Evolutionary conservation across 2,797 vertebrate species (phyloP).

Genomic region (Poliocrania exsul): DNA sequence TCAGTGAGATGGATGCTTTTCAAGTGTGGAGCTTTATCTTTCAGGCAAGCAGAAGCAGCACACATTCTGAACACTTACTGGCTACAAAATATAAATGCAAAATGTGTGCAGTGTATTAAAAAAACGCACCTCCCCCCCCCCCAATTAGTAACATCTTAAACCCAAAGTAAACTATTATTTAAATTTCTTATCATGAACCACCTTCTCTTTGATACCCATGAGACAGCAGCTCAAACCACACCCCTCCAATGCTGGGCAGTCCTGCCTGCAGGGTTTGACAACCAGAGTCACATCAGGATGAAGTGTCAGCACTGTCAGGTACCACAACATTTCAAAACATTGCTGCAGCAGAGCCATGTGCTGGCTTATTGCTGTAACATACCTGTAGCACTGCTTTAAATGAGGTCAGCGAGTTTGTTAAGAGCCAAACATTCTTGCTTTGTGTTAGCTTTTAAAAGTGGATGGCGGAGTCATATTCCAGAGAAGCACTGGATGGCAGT

Average conservation of each 20-base stretch:
- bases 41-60: not conserved
- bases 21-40: not conserved
- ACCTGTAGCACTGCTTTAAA: not conserved
- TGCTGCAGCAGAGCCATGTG: fast-evolving
- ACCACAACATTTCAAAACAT: fast-evolving
- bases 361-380: not conserved
- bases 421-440: not conserved
- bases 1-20: not conserved
- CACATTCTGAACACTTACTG: not conserved
- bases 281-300: fast-evolving
- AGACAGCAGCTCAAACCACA: not conserved
- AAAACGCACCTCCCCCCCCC: not conserved
- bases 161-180: not conserved
- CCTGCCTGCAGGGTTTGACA: not conserved
- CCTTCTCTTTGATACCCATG: not conserved
- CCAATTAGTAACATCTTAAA: not conserved
- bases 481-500: slow-evolving; percentile 69
- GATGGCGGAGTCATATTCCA: not conserved
- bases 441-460: not conserved
- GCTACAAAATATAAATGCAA: not conserved
- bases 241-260: fast-evolving
- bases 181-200: not conserved
- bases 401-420: not conserved
- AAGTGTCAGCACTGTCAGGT: not conserved
- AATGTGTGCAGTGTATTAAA: fast-evolving